Percentiles rank a stretch among this genome's conserved stretches.
Conservation (phyloP, 2,113 vertebrate species). For the Nothocercus julius region DNA sequence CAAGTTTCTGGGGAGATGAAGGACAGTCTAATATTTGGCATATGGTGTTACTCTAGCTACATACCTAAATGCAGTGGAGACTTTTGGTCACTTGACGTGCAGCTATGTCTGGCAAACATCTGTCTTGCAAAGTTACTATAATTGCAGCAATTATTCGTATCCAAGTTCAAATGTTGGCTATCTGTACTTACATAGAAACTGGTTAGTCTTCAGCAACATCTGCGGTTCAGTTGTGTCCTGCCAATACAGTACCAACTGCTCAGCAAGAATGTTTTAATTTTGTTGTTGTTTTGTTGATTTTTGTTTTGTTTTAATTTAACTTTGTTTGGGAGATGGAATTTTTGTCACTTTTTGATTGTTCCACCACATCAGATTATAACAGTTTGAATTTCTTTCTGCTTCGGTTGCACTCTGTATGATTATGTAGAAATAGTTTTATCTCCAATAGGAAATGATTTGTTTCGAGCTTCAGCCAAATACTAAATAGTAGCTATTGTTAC, state of each 20-base stretch:
- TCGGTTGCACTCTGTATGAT: not conserved
- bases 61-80: not conserved
- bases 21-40: not conserved
- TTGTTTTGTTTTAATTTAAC: not conserved
- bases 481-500: not conserved
- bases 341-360: not conserved
- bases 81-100: not conserved
- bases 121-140: not conserved
- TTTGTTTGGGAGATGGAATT: not conserved
- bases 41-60: not conserved
- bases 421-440: not conserved
- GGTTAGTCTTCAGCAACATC: not conserved
- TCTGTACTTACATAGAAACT: not conserved
- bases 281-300: fast-evolving
- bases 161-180: not conserved
- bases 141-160: not conserved
- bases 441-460: not conserved
- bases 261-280: not conserved
- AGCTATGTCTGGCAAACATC: not conserved
- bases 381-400: not conserved
- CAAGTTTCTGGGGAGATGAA: not conserved
- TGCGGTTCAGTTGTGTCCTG: not conserved
- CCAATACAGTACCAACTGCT: not conserved
- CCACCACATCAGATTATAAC: not conserved
- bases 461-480: not conserved